Evolutionary conservation across 2,888 invertebrate genomes (phyloP).

Genomic region (Drosophila basisetae): DNA sequence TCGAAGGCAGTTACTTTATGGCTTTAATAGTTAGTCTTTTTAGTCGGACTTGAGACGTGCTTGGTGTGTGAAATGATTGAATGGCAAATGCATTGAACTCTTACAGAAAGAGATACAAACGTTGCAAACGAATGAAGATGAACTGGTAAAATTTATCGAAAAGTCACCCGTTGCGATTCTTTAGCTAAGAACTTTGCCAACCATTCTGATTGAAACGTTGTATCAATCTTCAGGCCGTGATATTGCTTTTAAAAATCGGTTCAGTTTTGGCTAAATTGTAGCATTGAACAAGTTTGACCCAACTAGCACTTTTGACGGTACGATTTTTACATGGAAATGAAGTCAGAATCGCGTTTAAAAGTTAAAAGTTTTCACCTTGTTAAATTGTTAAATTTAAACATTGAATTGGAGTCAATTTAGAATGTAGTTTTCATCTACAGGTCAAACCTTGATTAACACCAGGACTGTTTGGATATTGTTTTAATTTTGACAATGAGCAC

Average conservation of each 20-base stretch:
- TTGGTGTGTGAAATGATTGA: conserved; percentile 13
- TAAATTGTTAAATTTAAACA: not conserved
- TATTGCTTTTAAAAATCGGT: not conserved
- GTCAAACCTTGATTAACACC: not conserved
- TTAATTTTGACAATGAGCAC: no score
- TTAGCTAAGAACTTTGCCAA: not conserved
- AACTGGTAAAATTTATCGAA: not conserved
- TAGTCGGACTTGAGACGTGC: conserved; percentile 9
- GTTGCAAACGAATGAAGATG: not conserved
- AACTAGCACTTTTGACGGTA: not conserved
- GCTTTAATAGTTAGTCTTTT: conserved; percentile 3
- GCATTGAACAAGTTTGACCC: not conserved
- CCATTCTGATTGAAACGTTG: not conserved
- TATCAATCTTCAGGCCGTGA: not conserved
- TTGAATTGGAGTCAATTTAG: not conserved
- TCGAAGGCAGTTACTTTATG: not conserved
- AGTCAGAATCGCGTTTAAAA: not conserved
- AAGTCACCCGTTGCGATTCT: not conserved
- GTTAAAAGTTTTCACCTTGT: no score
- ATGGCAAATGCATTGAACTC: conserved; percentile 4
- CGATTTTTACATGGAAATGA: not conserved
- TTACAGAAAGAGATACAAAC: not conserved
- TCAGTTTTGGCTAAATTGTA: not conserved
- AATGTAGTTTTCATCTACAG: not conserved
- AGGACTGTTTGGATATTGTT: no score